Base-by-base conservation (phyloP, 1,140 invertebrate species). In the Semibalanus balanoides region DNA sequence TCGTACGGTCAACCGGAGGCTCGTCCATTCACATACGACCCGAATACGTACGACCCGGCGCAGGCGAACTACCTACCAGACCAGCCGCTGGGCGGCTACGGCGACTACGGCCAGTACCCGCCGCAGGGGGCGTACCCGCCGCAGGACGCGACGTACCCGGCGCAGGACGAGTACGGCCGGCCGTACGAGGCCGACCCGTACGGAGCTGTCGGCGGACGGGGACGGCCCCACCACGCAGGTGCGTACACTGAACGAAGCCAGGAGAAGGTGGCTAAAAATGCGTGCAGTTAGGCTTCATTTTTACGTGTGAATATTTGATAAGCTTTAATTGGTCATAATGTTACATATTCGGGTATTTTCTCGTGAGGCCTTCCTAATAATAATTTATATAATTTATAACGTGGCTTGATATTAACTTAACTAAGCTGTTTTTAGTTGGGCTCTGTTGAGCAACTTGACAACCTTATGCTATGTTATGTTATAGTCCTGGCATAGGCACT, bases 31-130 rank as follows among this genome's bases (percentile, higher is more conserved):
- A 72, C 70, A n/a, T 30, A 29, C 70, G 70, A 30, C 70, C 74
- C 74, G 74, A 76, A 77, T 71, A 76, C 29, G 30, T 80, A 80
- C 74, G 92, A 93, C 84, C 89, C 89, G 11, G 86, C 91, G 40
- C 91, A 93, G 82, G 91, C 70, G 19, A 72, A 72, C n/a, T 72
- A 72, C 70, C 70, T 72, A 3, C 70, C 70, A 0, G 91, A 75
- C 91, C 91, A 75, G 76, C 78, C 35, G 31, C 78, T 40, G 78
- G 70, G 28, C 7, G 89, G 90, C 31, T 88, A 92, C 76, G 92
- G 93, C 81, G 93, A 94, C 85, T 95, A 94, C 82, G 91, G 91
- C 25, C 88, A 91, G 51, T 93, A 93, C 85, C 91, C 90, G 78
- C 86, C 88, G 69, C 71, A 77, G n/a, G 76, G 40, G 27, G 83